phyloP scores from a whole-genome alignment of 2,113 vertebrate species.

The Ammodytes dubius region DNA sequence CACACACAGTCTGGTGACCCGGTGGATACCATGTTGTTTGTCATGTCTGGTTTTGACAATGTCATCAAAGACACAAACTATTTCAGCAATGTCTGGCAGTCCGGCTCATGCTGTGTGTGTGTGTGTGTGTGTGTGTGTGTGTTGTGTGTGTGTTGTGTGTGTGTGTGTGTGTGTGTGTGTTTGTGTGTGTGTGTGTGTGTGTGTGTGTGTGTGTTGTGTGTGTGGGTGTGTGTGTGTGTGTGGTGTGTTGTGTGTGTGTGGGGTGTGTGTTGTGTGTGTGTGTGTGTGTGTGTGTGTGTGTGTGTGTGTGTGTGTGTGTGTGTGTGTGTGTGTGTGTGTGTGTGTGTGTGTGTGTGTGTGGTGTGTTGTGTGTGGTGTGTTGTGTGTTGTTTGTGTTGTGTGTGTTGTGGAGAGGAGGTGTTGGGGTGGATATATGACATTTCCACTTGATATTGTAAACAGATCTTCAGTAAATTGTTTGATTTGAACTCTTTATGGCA shows the following conservation, averaged over 20 bases:
- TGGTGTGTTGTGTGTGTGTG: constrained; percentile 32
- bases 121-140: constrained; percentile 25
- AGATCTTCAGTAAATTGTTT: neutral
- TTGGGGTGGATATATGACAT: neutral
- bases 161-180: neutral
- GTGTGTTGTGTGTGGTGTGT: no score
- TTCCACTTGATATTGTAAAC: neutral
- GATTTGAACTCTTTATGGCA: no score
- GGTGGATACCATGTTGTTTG: constrained; percentile 28
- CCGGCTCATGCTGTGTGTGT: constrained; percentile 8
- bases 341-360: neutral
- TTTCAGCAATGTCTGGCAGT: constrained; percentile 22
- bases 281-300: no score
- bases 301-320: constrained; percentile 26
- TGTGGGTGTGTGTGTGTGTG: no score
- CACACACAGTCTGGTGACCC: constrained; percentile 30
- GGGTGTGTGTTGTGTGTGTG: constrained; percentile 7
- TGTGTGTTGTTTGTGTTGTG: neutral
- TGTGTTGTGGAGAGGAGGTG: neutral
- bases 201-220: neutral
- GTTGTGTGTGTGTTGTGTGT: constrained; percentile 6
- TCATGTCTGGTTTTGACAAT: constrained; percentile 49
- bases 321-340: neutral
- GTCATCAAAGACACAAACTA: constrained; percentile 27
- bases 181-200: neutral